Percentiles rank a stretch among this genome's conserved stretches.
These are phyloP conservation scores for Rhyacophila evoluta DNA, from an alignment of 2,888 invertebrate genomes.

Conservation along the genomic window DNA sequence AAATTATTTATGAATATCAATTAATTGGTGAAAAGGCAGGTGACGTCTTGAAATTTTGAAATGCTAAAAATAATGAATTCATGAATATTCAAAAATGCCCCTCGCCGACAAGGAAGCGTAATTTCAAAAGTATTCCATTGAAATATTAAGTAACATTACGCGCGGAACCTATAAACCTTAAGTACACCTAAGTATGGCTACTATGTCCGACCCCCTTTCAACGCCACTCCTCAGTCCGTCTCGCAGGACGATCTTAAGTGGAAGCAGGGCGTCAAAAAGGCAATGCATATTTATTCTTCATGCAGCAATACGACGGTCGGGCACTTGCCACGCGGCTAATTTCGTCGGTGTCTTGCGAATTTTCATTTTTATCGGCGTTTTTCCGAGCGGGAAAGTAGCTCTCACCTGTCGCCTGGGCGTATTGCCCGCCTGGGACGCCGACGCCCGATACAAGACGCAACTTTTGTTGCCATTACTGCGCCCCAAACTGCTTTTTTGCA, in stretches of 20 bases:
- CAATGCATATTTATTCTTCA: conserved; percentile 54
- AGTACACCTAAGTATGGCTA: conserved; percentile 48
- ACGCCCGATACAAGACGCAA: neutral
- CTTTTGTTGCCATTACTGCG: neutral
- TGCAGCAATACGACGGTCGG: conserved; percentile 53
- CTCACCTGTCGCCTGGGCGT: conserved; percentile 46
- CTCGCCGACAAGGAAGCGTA: conserved; percentile 6
- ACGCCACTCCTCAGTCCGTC: neutral
- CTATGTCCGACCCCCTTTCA: neutral
- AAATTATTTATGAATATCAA: no score
- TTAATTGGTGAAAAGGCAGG: neutral
- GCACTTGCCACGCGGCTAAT: conserved; percentile 47
- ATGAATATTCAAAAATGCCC: conserved; percentile 33
- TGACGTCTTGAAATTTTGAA: neutral
- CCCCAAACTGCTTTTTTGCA: conserved; percentile 17
- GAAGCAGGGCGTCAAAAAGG: conserved; percentile 6
- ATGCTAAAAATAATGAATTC: conserved; percentile 29
- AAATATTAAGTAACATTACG: conserved; percentile 47
- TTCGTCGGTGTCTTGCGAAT: conserved; percentile 43
- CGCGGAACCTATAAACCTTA: conserved; percentile 52
- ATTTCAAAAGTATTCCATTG: conserved; percentile 45
- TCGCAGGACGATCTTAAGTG: neutral
- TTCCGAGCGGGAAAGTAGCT: neutral
- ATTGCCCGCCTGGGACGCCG: conserved; percentile 15
- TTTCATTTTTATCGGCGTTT: conserved; percentile 50